Conservation (phyloP, 2,113 vertebrate species). For the Lamprotornis superbus region DNA sequence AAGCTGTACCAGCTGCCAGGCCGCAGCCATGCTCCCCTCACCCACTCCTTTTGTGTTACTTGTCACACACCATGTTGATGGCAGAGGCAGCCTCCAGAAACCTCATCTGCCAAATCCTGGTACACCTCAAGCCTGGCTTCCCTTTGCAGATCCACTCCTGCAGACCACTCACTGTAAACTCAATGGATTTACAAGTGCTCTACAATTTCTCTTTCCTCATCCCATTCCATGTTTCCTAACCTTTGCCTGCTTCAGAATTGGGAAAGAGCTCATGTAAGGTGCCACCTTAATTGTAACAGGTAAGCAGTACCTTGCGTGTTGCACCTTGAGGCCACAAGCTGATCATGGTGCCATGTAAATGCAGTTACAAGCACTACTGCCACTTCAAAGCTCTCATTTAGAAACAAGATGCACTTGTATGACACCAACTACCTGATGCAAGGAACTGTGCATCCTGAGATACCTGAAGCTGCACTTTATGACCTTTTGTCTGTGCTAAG, state of each 20-base stretch:
- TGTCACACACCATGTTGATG: fast-evolving
- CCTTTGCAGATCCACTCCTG: background rate
- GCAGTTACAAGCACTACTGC: background rate
- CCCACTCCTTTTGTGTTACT: fast-evolving
- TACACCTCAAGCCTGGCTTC: fast-evolving
- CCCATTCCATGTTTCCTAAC: background rate
- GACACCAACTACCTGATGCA: background rate
- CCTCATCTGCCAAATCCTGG: background rate
- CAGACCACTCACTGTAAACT: background rate
- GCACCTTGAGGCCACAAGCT: background rate
- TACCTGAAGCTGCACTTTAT: background rate
- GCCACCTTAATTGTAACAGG: background rate
- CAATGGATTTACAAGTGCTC: background rate
- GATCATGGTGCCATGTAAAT: fast-evolving
- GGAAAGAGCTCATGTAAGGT: background rate
- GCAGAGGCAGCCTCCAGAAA: background rate
- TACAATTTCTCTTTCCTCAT: background rate
- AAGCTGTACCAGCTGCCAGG: background rate
- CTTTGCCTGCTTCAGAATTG: background rate
- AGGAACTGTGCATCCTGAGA: background rate
- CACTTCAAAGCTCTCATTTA: background rate
- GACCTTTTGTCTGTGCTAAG: background rate
- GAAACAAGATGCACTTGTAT: background rate
- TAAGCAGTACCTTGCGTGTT: fast-evolving
- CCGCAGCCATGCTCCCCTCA: background rate